Conservation (phyloP, 2,888 invertebrate genomes). For the Neria commutata region DNA sequence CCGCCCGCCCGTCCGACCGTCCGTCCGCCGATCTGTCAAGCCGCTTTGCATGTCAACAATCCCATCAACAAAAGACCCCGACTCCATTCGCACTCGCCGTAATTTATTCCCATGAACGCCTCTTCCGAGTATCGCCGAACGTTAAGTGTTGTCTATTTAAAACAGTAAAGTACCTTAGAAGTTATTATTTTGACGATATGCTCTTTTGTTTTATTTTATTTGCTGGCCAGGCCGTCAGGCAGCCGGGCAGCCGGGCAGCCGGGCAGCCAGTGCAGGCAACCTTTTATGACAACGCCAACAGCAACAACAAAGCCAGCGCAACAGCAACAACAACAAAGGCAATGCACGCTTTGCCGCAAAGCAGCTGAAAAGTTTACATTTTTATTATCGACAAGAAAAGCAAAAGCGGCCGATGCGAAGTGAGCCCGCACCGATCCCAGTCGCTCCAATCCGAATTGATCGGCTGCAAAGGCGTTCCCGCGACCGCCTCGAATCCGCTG, state of each 20-base stretch:
- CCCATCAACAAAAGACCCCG: not conserved
- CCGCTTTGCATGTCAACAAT: no score
- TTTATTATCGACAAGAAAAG: slow-evolving; percentile 46
- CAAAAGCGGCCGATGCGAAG: slow-evolving; percentile 26
- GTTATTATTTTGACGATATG: not conserved
- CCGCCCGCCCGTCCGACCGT: no score
- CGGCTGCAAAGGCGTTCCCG: no score
- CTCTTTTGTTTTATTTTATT: slow-evolving; percentile 12
- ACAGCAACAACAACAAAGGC: not conserved
- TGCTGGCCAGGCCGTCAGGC: slow-evolving; percentile 1
- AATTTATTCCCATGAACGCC: slow-evolving; percentile 10
- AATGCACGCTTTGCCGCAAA: not conserved
- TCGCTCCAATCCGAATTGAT: no score
- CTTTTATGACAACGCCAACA: slow-evolving; percentile 11
- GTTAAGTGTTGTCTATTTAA: not conserved
- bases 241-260: no score
- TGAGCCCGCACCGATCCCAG: slow-evolving; percentile 26
- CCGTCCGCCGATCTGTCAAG: no score
- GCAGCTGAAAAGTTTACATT: slow-evolving; percentile 40
- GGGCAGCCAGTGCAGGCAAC: no score
- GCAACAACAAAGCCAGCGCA: not conserved
- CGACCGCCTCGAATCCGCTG: no score
- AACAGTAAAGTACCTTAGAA: slow-evolving; percentile 15
- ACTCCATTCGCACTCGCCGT: not conserved
- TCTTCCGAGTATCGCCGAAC: not conserved